phyloP scores from a whole-genome alignment of 2,113 vertebrate species.

The Zeus faber region DNA sequence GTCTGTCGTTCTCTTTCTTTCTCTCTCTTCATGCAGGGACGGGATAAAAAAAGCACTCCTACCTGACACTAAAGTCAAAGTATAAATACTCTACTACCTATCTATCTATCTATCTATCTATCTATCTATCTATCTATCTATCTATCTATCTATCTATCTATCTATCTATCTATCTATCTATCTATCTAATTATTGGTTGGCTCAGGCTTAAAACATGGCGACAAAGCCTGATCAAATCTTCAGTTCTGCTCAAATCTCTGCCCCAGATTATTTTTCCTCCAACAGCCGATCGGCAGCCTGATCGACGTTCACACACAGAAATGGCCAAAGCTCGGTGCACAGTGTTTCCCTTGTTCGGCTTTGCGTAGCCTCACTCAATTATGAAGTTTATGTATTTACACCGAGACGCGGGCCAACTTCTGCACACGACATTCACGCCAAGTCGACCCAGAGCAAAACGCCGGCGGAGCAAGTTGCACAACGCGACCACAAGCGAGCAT shows the following conservation, averaged over 20 bases:
- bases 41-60: too few relatives aligned
- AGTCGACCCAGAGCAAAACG: conserved; percentile 40
- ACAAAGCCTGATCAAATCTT: not conserved
- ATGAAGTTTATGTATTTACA: conserved; percentile 43
- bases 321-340: conserved; percentile 21
- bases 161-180: not conserved
- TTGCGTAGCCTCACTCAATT: conserved; percentile 34
- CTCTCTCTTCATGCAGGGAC: conserved; percentile 20
- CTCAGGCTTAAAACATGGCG: not conserved
- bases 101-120: too few relatives aligned
- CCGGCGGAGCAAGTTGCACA: conserved; percentile 36
- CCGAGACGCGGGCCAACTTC: conserved; percentile 24
- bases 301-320: too few relatives aligned
- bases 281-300: not conserved
- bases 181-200: not conserved
- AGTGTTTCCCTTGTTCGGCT: conserved; percentile 48
- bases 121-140: too few relatives aligned
- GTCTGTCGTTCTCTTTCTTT: conserved; percentile 26
- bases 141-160: too few relatives aligned
- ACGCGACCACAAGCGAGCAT: conserved; percentile 30
- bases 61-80: too few relatives aligned
- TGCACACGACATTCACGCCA: conserved; percentile 31
- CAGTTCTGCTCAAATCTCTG: not conserved
- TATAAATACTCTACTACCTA: too few relatives aligned
- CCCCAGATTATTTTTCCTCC: too few relatives aligned